phyloP scores from a whole-genome alignment of 2,888 invertebrate genomes.

The Andricus curvator region DNA sequence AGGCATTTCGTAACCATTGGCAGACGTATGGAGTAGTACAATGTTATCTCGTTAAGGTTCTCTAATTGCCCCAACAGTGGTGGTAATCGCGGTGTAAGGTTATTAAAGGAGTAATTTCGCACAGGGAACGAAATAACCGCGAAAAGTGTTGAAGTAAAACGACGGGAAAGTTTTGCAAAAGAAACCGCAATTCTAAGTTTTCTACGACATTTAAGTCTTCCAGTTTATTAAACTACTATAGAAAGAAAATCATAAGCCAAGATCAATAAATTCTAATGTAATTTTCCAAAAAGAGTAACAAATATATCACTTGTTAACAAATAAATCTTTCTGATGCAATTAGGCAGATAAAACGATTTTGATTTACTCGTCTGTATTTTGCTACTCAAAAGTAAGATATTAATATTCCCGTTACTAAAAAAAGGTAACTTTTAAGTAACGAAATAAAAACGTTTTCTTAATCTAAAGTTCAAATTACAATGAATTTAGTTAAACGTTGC shows the following conservation, averaged over 20 bases:
- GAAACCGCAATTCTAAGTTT: slow-evolving; percentile 16
- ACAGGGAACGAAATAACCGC: slow-evolving; percentile 26
- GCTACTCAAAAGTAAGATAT: too few species aligned
- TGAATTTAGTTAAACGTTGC: slow-evolving; percentile 19
- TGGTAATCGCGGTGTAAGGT: slow-evolving; percentile 40
- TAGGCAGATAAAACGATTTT: too few species aligned
- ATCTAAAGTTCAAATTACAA: slow-evolving; percentile 18
- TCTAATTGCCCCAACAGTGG: slow-evolving; percentile 44
- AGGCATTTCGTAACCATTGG: slow-evolving; percentile 44
- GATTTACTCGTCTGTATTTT: too few species aligned
- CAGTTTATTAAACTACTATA: background rate
- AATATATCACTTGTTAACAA: too few species aligned
- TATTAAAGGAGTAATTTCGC: slow-evolving; percentile 40
- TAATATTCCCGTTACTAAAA: too few species aligned
- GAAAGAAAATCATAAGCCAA: background rate
- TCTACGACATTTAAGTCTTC: background rate
- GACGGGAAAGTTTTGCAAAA: slow-evolving; percentile 6
- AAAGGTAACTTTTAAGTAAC: too few species aligned
- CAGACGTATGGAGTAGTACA: slow-evolving; percentile 42
- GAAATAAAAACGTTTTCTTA: too few species aligned
- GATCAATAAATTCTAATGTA: background rate
- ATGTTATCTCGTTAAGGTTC: slow-evolving; percentile 46
- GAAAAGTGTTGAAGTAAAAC: slow-evolving; percentile 32
- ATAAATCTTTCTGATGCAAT: too few species aligned
- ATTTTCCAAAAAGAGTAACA: too few species aligned